A percentile compares a stretch with the other conserved stretches of the same genome.
Conservation (phyloP, 2,113 vertebrate species). For the Oreochromis aureus region DNA sequence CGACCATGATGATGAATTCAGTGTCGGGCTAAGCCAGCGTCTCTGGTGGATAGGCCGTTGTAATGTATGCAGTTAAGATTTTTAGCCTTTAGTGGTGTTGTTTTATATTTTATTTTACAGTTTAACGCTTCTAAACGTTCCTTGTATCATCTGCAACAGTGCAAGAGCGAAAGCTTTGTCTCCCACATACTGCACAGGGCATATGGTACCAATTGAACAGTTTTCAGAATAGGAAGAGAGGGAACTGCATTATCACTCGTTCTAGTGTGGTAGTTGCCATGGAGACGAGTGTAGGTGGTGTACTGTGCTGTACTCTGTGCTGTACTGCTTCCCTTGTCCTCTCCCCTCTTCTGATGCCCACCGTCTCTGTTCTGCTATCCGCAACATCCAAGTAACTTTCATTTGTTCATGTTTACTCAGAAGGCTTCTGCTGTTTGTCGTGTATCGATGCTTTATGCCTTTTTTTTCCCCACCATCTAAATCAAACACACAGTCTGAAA, state of each 20-base stretch:
- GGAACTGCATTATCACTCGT: slow-evolving; percentile 59
- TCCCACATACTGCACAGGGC: slow-evolving; percentile 52
- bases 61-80: background rate
- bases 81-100: background rate
- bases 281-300: slow-evolving; percentile 71
- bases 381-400: slow-evolving; percentile 53
- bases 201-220: slow-evolving; percentile 52
- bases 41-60: slow-evolving; percentile 3
- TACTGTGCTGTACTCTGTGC: slow-evolving; percentile 57
- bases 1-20: slow-evolving; percentile 20
- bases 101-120: background rate
- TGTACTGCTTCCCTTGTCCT: slow-evolving; percentile 57
- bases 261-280: slow-evolving; percentile 72
- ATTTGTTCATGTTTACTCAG: slow-evolving; percentile 14
- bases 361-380: slow-evolving; percentile 54
- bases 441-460: background rate
- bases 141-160: background rate
- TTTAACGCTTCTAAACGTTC: background rate
- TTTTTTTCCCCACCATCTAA: background rate
- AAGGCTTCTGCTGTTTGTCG: background rate
- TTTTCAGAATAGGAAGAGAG: slow-evolving; percentile 53
- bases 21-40: background rate
- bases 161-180: slow-evolving; percentile 35
- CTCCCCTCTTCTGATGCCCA: slow-evolving; percentile 44
- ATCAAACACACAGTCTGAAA: background rate